Percentiles rank a stretch among this genome's conserved stretches.
These are phyloP conservation scores for Crenichthys baileyi DNA, from an alignment of 2,797 vertebrate species.

Conservation along the genomic window DNA sequence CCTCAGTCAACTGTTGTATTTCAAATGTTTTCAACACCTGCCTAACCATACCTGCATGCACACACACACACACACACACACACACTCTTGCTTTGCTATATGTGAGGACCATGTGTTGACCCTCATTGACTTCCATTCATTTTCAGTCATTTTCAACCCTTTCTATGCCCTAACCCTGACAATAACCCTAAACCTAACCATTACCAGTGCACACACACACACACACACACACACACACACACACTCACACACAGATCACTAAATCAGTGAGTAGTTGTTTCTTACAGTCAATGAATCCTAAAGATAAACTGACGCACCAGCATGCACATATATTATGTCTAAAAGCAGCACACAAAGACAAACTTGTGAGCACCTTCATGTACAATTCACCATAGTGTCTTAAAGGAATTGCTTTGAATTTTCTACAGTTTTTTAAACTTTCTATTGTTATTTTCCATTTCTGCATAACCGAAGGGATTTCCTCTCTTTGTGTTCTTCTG, in stretches of 20 bases:
- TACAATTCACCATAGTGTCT: conserved; percentile 35
- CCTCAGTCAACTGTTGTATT: conserved; percentile 22
- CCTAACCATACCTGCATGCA: not conserved
- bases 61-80: conserved; percentile 15
- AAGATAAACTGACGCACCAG: conserved; percentile 49
- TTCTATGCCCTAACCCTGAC: no score
- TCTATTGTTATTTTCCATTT: conserved; percentile 22
- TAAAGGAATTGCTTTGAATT: conserved; percentile 26
- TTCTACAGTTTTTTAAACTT: conserved; percentile 6
- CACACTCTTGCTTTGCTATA: not conserved
- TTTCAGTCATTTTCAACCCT: no score
- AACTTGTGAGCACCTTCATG: conserved; percentile 45
- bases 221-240: conserved; percentile 24
- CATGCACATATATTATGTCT: conserved; percentile 56
- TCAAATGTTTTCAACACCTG: conserved; percentile 23
- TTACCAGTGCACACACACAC: not conserved
- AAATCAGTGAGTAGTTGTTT: conserved; percentile 54
- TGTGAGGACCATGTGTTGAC: no score
- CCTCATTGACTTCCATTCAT: no score
- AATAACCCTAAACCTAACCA: no score
- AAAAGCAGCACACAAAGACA: conserved; percentile 33
- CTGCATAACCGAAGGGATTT: not conserved
- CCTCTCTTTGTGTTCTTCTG: not conserved
- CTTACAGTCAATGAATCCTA: conserved; percentile 64
- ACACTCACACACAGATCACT: conserved; percentile 51